Evolutionary conservation across 2,113 vertebrate genomes (phyloP), one percentile per base, ranked within the genome.

Genomic region (Pongo pygmaeus): DNA sequence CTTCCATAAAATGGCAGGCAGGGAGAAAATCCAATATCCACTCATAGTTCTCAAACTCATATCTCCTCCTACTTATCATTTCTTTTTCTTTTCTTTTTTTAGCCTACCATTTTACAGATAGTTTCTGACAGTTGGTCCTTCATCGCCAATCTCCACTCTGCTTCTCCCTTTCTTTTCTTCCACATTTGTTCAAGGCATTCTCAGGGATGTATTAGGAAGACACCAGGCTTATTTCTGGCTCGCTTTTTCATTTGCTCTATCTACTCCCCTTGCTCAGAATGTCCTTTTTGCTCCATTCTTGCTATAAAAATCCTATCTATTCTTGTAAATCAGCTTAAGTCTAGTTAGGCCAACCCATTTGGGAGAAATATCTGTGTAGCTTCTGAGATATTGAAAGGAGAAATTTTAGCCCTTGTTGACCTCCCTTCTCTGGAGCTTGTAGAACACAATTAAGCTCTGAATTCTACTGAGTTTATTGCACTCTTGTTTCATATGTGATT

Each of bases 301-400:
- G 89, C 55, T 96, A 30, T 93, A 92, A 95, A 96, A 93, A 93
- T 77, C 6, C 30, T 35, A 32, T 48, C 43, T 88, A 35, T 92
- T 96, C 90, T 96, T 96, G 43, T 77, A 95, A 92, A 84, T 92
- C 88, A 94, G 43, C 46, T 90, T 92, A 84, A 80, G 16, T 69
- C 50, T 87, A 74, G 84, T 91, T 80, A 88, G 75, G 61, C 90
- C 88, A 90, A 35, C 43, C 48, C 70, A 84, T 95, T 75, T 96
- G 50, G 77, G 72, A 97, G 84, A 95, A 94, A 84, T 95, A 83
- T 43, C 79, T 81, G 55, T 87, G 16, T 89, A 75, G n/a, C 35
- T 77, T 67, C 52, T 52, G 70, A 90, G 70, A 87, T 57, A 67
- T 43, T 89, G 59, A 86, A 83, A 93, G 77, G 48, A 79, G 72